Base-by-base conservation (phyloP, 2,888 invertebrate species). In the Andrena praecox region DNA sequence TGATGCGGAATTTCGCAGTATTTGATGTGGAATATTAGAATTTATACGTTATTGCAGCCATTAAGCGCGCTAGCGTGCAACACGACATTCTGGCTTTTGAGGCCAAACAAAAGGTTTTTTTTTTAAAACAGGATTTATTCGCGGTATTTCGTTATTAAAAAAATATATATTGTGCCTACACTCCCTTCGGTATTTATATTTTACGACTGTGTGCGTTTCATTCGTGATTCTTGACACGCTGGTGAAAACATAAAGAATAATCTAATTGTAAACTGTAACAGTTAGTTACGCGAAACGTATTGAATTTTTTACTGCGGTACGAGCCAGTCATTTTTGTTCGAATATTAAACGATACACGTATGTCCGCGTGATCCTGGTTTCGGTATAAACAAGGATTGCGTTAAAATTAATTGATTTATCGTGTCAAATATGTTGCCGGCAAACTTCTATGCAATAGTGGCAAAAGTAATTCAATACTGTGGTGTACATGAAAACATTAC, bases 211-310 rank as follows among this genome's bases (percentile, higher is more conserved):
- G 20, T 24, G 27, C 50, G 48, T 60, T 59, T 66, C 66, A 60
- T 60, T 66, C 50, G 10, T 24, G 29, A 77, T 52, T 67, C 74
- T 74, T 77, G 60, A 42, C 31, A 31, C 59, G 60, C 66, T 50
- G 20, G 50, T 29, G 56, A 50, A 74, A 74, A 24, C 52, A 77
- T 62, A 77, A 77, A 73, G 52, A 77, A 73, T 27, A 77, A 74
- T 77, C 74, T 35, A 50, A 60, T 59, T 52, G 73, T 52, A 73
- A 42, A 72, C 50, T 29, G 35, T 56, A 77, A 73, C 56, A n/a
- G 50, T 66, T 60, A 52, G 52, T 50, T 66, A 24, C 24, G n/a
- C 7, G 35, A 16, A 73, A 60, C 66, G 27, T 77, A 73, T 77
- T 73, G 59, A 77, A 77, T 77, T 48, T 35, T 60, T 66, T 33